These are phyloP conservation scores for Odontophorus gujanensis DNA, from an alignment of 2,113 vertebrate species.

Conservation along the genomic window DNA sequence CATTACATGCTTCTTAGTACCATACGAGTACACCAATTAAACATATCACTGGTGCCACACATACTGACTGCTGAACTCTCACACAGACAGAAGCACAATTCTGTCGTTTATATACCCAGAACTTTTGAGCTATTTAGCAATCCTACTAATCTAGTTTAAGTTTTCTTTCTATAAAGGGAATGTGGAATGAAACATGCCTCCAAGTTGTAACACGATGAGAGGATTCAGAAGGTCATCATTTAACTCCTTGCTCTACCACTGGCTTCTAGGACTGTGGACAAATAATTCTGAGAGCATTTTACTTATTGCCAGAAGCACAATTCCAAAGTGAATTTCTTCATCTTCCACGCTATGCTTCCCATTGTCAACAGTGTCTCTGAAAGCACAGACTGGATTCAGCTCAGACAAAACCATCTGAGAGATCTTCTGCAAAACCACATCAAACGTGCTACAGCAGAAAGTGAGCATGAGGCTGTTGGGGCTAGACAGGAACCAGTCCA, in stretches of 20 bases:
- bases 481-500: not conserved
- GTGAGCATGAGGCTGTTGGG: not conserved
- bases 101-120: not conserved
- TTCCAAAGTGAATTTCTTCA: not conserved
- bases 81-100: not conserved
- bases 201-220: fast-evolving
- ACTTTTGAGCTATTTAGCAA: not conserved
- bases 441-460: not conserved
- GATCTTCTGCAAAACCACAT: not conserved
- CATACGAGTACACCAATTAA: constrained; percentile 33
- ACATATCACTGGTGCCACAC: not conserved
- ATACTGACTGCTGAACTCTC: not conserved
- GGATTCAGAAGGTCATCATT: not conserved
- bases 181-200: not conserved
- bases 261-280: not conserved
- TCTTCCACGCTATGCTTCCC: not conserved
- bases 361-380: fast-evolving
- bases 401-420: not conserved
- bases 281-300: not conserved
- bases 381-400: not conserved
- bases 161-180: not conserved
- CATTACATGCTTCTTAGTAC: not conserved
- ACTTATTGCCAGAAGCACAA: fast-evolving
- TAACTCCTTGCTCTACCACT: not conserved
- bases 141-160: not conserved